Evolutionary conservation across 1,140 invertebrate species (phyloP), one percentile per base, ranked within the genome.

Genomic region (Ladona fulva): DNA sequence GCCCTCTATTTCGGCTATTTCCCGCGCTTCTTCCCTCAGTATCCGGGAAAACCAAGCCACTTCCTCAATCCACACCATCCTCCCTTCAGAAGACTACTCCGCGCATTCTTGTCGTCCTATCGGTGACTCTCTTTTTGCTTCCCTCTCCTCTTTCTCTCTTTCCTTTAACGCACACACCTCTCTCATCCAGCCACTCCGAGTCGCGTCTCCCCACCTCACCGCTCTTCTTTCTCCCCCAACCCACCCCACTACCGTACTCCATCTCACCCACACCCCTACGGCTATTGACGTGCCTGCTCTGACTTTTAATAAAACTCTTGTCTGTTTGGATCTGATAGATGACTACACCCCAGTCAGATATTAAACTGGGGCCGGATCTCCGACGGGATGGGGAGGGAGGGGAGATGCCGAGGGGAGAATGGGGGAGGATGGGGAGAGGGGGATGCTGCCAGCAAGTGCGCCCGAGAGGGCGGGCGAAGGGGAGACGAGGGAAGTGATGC

Each of bases 251-350:
- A 66, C 1, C 52, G 52, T 66, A 22, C 52, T 12, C 52, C 52
- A 66, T 66, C 52, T 66, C 52, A 66, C 77, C 66, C 73, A 42
- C 78, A 74, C 52, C 79, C 79, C 80, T 59, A 25, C 76, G 81
- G 82, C 83, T 83, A 84, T 84, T 84, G 84, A 85, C 84, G 83
- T 83, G 79, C 82, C 82, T 82, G 81, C 83, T 82, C 83, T 79
- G 83, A 84, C 83, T 84, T 85, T 85, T 85, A 85, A 83, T 84
- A 84, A 84, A 84, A 84, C 82, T 84, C 83, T 85, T 84, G 83
- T 84, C 83, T 85, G 84, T 85, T 85, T 83, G 83, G 83, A 82
- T 83, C 83, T 85, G 85, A 85, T 85, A 85, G 84, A 85, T 85
- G 85, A 85, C 85, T 85, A 82, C 84, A 83, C 85, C 84, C 82